Evolutionary conservation across 2,113 vertebrate species (phyloP).

Genomic region (Balaenoptera acutorostrata): DNA sequence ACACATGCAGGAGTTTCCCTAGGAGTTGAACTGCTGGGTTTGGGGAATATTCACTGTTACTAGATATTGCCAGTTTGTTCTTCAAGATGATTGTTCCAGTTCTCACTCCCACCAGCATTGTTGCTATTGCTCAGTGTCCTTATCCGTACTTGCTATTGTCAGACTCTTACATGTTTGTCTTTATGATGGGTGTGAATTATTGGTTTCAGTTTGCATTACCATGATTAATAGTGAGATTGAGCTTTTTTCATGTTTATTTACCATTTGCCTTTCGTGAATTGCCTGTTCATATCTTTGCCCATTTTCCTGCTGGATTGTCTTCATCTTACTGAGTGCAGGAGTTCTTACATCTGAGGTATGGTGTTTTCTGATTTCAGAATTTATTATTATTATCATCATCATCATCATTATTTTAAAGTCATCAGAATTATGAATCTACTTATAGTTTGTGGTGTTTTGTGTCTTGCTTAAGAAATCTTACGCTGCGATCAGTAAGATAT

Average conservation of each 20-base stretch:
- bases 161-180: not conserved
- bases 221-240: not conserved
- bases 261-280: not conserved
- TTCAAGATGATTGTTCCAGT: not conserved
- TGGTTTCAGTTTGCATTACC: not conserved
- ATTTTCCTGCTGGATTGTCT: not conserved
- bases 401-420: not conserved
- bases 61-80: not conserved
- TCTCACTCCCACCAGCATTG: not conserved
- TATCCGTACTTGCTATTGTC: not conserved
- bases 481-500: not conserved
- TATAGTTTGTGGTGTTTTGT: not conserved
- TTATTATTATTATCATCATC: not conserved
- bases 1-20: not conserved
- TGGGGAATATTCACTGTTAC: not conserved
- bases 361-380: not conserved
- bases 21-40: not conserved
- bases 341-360: not conserved
- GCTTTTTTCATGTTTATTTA: not conserved
- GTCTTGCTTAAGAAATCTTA: not conserved
- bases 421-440: not conserved
- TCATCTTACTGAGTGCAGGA: not conserved
- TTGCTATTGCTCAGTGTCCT: not conserved
- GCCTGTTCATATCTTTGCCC: not conserved
- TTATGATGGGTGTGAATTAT: not conserved